phyloP scores from a whole-genome alignment of 2,113 vertebrate genomes.

The Paratilapia polleni region DNA sequence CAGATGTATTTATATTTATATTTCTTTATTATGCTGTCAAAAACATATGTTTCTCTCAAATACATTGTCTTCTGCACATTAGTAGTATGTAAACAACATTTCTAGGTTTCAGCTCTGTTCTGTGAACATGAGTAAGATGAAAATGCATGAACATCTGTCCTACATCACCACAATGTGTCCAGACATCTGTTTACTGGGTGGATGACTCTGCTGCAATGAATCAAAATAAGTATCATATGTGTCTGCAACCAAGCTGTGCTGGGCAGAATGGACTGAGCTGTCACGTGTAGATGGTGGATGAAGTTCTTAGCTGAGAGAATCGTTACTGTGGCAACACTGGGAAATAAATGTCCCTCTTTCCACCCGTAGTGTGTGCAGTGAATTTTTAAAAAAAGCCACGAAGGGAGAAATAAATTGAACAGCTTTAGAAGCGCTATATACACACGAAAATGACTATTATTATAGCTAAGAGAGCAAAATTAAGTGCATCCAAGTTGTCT shows the following conservation, averaged over 20 bases:
- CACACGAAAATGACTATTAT: neutral
- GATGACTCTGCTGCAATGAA: conserved; percentile 5
- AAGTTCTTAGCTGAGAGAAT: conserved; percentile 58
- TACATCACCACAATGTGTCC: neutral
- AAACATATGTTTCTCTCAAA: neutral
- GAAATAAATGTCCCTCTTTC: conserved; percentile 25
- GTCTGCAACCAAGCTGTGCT: conserved; percentile 8
- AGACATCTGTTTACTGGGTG: conserved; percentile 11
- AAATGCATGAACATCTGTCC: conserved; percentile 2
- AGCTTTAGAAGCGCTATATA: neutral
- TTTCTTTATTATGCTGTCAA: neutral
- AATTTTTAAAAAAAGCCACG: neutral
- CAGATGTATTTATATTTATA: neutral
- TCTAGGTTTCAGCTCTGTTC: neutral
- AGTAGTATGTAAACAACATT: neutral
- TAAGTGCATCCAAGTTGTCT: neutral
- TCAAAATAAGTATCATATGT: conserved; percentile 6
- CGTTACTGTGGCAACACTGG: conserved; percentile 51
- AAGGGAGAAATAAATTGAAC: neutral
- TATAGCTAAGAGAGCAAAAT: conserved; percentile 5
- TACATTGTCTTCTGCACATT: neutral
- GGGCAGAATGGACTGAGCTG: conserved; percentile 30
- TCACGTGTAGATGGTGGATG: conserved; percentile 48
- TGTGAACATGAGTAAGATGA: neutral
- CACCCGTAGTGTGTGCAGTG: neutral